Evolutionary conservation across 2,113 vertebrate species (phyloP).

Genomic region (Vulpes ferrilata): DNA sequence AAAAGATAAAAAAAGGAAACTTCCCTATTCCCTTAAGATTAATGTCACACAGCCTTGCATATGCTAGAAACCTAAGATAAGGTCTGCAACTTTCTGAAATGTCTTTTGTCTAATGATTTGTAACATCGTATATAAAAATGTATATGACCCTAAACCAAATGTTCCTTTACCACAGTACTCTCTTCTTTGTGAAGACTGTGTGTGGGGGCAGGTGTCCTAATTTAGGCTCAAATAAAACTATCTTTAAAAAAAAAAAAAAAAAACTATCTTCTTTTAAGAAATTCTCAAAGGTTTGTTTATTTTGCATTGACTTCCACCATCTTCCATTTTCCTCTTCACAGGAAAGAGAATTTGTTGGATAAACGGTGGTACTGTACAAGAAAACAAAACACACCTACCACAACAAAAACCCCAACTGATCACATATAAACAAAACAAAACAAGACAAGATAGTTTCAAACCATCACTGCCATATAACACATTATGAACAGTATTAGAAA

Average conservation of each 20-base stretch:
- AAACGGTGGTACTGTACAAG: neutral
- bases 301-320: neutral
- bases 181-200: neutral
- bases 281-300: neutral
- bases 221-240: neutral
- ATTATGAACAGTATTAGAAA: neutral
- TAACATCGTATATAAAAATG: neutral
- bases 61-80: neutral
- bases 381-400: neutral
- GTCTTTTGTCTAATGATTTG: neutral
- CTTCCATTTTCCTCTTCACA: conserved; percentile 17
- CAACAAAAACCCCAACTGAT: neutral
- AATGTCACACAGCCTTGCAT: neutral
- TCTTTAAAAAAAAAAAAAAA: too few relatives aligned
- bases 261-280: neutral
- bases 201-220: neutral
- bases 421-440: conserved; percentile 4
- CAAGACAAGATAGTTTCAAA: neutral
- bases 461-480: neutral
- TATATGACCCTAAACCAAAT: neutral
- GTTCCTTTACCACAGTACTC: neutral
- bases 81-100: neutral
- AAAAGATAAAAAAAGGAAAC: neutral
- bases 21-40: neutral
- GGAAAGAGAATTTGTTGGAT: conserved; percentile 4